Percentiles rank a stretch among this genome's conserved stretches.
Evolutionary conservation across 2,888 invertebrate species (phyloP).

Genomic region (Asteroscopus sphinx): DNA sequence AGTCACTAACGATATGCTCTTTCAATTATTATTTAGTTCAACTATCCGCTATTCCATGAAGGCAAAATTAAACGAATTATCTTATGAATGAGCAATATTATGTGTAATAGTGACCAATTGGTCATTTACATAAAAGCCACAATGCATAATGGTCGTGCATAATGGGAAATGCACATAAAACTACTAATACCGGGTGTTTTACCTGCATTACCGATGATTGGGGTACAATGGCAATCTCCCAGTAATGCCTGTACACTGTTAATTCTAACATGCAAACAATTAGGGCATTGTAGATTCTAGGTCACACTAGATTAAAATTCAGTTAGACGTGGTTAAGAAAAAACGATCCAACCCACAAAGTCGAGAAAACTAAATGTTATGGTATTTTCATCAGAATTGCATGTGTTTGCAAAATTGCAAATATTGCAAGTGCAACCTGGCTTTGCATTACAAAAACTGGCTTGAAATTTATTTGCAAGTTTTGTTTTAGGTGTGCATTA

Average conservation of each 20-base stretch:
- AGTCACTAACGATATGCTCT: too few relatives aligned
- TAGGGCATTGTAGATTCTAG: slow-evolving; percentile 38
- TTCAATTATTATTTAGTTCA: not conserved
- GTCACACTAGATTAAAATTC: slow-evolving; percentile 32
- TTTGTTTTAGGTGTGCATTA: too few relatives aligned
- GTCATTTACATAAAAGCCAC: slow-evolving; percentile 43
- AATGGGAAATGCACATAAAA: slow-evolving; percentile 57
- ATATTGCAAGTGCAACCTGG: too few relatives aligned
- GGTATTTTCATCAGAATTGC: too few relatives aligned
- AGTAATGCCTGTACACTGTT: slow-evolving; percentile 8
- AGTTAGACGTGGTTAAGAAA: too few relatives aligned
- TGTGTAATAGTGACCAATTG: slow-evolving; percentile 40
- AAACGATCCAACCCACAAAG: too few relatives aligned
- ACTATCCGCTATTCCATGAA: slow-evolving; percentile 1
- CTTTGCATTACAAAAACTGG: too few relatives aligned
- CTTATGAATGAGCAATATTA: slow-evolving; percentile 32
- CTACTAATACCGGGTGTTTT: slow-evolving; percentile 48
- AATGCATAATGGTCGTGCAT: slow-evolving; percentile 41
- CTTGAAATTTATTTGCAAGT: too few relatives aligned
- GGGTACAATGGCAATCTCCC: slow-evolving; percentile 51
- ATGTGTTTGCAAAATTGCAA: too few relatives aligned
- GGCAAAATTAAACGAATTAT: slow-evolving; percentile 34
- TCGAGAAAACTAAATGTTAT: too few relatives aligned
- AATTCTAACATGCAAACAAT: slow-evolving; percentile 9
- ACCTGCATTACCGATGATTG: slow-evolving; percentile 36